phyloP scores from a whole-genome alignment of 2,113 vertebrate species.

The Elephas maximus region DNA sequence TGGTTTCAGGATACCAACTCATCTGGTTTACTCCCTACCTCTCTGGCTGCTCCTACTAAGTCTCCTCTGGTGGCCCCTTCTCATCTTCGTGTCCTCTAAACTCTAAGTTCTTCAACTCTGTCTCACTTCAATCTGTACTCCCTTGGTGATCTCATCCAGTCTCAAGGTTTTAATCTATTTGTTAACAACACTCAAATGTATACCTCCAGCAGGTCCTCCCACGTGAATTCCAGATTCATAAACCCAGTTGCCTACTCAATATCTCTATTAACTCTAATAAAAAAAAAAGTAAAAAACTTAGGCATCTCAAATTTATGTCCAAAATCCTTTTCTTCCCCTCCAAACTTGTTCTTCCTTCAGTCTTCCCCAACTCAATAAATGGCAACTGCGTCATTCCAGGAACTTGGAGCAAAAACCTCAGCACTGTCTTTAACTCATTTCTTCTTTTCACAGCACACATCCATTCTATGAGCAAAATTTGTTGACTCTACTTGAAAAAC shows the following conservation, averaged over 20 bases:
- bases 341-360: not conserved
- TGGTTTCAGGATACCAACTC: not conserved
- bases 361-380: not conserved
- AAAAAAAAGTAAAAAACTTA: not conserved
- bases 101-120: slow-evolving; percentile 13
- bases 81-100: not conserved
- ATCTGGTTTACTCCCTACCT: not conserved
- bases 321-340: not conserved
- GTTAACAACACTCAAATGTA: not conserved
- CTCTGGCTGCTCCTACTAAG: not conserved
- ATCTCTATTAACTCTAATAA: not conserved
- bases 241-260: not conserved
- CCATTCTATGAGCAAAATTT: slow-evolving; percentile 10
- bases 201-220: not conserved
- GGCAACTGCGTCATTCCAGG: not conserved
- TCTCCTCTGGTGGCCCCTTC: not conserved
- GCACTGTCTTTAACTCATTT: not conserved
- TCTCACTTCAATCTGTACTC: not conserved
- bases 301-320: not conserved
- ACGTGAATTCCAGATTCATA: slow-evolving; percentile 1
- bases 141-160: not conserved
- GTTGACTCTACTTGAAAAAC: not conserved
- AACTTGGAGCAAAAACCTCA: slow-evolving; percentile 12
- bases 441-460: not conserved
- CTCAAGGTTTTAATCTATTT: not conserved